Conservation (phyloP, 2,113 vertebrate species). For the Tichodroma muraria region DNA sequence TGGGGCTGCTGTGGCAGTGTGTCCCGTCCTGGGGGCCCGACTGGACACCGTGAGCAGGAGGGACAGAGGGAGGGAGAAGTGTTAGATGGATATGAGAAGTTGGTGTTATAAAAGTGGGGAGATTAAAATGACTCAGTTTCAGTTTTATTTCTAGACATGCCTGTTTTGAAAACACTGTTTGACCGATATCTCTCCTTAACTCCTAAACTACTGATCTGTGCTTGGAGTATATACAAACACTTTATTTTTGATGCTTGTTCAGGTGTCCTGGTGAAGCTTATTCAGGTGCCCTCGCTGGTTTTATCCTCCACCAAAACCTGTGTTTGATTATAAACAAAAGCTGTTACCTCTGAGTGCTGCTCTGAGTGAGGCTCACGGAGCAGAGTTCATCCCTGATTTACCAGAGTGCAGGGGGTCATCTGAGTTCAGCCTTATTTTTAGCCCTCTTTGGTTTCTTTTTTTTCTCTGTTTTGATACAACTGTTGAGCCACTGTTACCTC, state of each 20-base stretch:
- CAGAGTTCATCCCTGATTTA: slow-evolving; percentile 28
- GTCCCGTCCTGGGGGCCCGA: neutral
- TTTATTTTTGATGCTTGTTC: neutral
- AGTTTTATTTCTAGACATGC: neutral
- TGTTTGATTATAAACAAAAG: neutral
- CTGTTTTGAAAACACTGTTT: neutral
- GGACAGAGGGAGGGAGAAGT: fast-evolving
- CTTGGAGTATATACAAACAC: neutral
- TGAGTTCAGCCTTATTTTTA: slow-evolving; percentile 52
- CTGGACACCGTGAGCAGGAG: neutral
- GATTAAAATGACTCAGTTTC: neutral
- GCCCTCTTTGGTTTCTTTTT: neutral
- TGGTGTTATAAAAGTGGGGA: neutral
- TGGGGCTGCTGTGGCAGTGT: neutral
- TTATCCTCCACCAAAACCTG: neutral
- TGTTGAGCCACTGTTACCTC: neutral
- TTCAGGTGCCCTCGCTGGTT: neutral
- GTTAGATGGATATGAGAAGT: neutral
- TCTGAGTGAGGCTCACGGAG: neutral
- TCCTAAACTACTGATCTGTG: neutral
- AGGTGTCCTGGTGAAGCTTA: neutral
- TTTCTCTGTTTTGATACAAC: neutral
- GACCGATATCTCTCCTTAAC: neutral
- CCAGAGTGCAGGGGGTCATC: slow-evolving; percentile 25
- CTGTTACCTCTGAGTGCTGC: neutral